Conservation (phyloP, 35 echinoderm and acorn worm species). For the Antedon bifida region DNA sequence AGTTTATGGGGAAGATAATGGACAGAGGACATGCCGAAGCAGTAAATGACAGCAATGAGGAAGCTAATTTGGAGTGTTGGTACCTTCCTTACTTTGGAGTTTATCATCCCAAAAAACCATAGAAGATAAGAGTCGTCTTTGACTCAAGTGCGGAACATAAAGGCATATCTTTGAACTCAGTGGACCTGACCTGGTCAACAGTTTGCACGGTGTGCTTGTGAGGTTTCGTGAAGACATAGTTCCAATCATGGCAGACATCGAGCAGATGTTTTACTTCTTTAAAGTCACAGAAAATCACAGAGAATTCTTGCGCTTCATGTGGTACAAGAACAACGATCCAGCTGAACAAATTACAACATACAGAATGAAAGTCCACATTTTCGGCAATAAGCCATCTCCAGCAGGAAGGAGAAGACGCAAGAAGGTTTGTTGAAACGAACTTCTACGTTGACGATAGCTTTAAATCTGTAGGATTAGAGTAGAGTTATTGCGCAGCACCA, state of each 20-base stretch:
- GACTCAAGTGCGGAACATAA: background rate
- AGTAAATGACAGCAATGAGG: background rate
- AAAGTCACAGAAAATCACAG: background rate
- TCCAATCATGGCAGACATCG: background rate
- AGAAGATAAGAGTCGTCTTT: background rate
- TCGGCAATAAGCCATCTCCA: constrained; percentile 34
- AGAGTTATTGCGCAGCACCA: constrained; percentile 20
- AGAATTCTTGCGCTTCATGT: background rate
- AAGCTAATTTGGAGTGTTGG: background rate
- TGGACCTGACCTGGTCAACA: background rate
- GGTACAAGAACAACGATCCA: constrained; percentile 28
- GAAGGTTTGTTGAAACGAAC: constrained; percentile 25
- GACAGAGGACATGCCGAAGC: constrained; percentile 1
- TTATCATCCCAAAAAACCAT: background rate
- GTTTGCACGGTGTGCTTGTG: background rate
- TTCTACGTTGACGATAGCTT: constrained; percentile 29
- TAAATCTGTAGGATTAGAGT: constrained; percentile 7
- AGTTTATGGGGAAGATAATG: constrained; percentile 33
- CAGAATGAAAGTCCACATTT: constrained; percentile 29
- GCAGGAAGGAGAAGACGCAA: constrained; percentile 17
- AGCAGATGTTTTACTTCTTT: background rate
- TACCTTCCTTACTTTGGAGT: background rate
- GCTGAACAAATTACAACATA: constrained; percentile 12
- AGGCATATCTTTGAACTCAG: background rate
- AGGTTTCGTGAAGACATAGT: background rate